A percentile compares a stretch with the other conserved stretches of the same genome.
These are phyloP conservation scores for Mixornis gularis DNA, from an alignment of 2,113 vertebrate species.

Conservation along the genomic window DNA sequence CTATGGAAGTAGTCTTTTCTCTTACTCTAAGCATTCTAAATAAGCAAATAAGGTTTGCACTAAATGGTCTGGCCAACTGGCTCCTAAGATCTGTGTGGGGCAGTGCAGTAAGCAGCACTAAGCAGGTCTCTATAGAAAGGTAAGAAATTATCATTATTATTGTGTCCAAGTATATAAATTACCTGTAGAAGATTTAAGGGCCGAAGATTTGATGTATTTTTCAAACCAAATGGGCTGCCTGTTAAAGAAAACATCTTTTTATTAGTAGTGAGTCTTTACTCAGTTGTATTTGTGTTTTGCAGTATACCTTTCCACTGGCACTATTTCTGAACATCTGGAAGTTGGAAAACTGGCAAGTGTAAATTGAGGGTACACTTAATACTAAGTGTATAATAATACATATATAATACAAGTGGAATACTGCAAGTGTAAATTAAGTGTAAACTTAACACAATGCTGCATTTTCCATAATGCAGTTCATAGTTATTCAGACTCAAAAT, in stretches of 20 bases:
- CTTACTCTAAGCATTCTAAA: background rate
- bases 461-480: background rate
- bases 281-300: background rate
- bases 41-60: background rate
- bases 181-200: constrained; percentile 96
- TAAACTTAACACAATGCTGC: background rate
- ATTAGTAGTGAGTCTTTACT: constrained; percentile 48
- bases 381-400: background rate
- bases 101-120: background rate
- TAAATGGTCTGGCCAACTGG: background rate
- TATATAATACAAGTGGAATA: background rate
- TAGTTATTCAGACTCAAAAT: background rate
- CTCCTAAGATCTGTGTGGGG: background rate
- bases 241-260: constrained; percentile 70
- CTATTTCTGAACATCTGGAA: background rate
- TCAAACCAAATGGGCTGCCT: constrained; percentile 90
- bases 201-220: constrained; percentile 85
- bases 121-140: background rate
- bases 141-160: background rate
- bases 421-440: background rate
- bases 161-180: constrained; percentile 58
- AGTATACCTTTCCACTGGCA: background rate
- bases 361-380: background rate
- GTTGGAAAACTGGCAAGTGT: background rate
- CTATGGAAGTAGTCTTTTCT: background rate